Conservation (phyloP, 2,888 invertebrate genomes). For the Aspidiotus destructor region DNA sequence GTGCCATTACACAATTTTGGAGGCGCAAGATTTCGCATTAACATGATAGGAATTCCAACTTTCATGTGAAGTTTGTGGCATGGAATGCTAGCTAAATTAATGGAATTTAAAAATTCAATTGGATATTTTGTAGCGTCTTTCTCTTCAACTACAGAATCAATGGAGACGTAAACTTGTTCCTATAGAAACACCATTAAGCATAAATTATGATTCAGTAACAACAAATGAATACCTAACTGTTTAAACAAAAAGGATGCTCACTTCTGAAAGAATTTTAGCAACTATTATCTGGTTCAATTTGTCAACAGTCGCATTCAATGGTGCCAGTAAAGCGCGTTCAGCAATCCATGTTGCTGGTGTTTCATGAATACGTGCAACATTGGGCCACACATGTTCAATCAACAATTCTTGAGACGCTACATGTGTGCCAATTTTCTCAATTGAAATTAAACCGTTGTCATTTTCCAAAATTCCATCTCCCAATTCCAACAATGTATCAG, state of each 20-base stretch:
- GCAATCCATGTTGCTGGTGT: constrained; percentile 23
- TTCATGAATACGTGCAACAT: constrained; percentile 18
- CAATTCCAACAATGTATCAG: constrained; percentile 38
- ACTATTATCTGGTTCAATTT: constrained; percentile 23
- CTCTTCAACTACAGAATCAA: constrained; percentile 10
- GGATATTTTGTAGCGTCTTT: constrained; percentile 9
- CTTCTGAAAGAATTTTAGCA: constrained; percentile 9
- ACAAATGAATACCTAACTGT: background rate
- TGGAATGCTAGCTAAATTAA: constrained; percentile 37
- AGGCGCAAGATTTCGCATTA: constrained; percentile 34
- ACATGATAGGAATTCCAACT: constrained; percentile 36
- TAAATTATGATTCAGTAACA: background rate
- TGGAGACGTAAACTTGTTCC: background rate
- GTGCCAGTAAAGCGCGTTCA: constrained; percentile 31
- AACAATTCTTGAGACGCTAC: background rate
- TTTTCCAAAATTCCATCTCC: constrained; percentile 38
- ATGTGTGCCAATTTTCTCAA: background rate
- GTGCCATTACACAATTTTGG: constrained; percentile 14
- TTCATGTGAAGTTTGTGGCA: constrained; percentile 37
- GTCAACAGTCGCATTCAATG: constrained; percentile 26
- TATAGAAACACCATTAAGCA: background rate
- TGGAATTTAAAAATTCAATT: constrained; percentile 21
- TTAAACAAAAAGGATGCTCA: constrained; percentile 6
- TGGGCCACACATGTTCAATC: constrained; percentile 12
- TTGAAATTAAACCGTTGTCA: background rate